Base-by-base conservation (phyloP, 2,888 invertebrate genomes). In the Philhelius pedissequus region DNA sequence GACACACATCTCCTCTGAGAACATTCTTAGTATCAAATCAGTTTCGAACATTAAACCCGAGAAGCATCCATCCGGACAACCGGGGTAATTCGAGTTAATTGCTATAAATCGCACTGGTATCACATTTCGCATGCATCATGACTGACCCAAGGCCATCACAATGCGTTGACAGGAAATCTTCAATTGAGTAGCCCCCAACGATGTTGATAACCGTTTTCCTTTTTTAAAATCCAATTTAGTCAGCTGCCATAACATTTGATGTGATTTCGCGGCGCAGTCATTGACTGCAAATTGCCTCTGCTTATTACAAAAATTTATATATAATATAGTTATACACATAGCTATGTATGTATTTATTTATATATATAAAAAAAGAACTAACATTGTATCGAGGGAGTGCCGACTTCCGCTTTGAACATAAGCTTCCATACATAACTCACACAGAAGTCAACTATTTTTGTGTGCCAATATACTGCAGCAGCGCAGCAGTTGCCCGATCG, bases 331-430 rank as follows among this genome's bases (percentile, higher is more conserved):
- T n/a, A n/a, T n/a, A n/a, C n/a, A n/a, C n/a, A n/a, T n/a, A n/a
- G n/a, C n/a, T n/a, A n/a, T n/a, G n/a, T n/a, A n/a, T n/a, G n/a
- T n/a, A n/a, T n/a, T n/a, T n/a, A n/a, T n/a, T n/a, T 40, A 58
- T 35, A 54, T 25, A 0, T 2, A 71, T 54, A 40, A 32, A 45
- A 38, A 64, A 70, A 40, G 15, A 8, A 32, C 64, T 45, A n/a
- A 76, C 71, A 71, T 75, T 84, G 84, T 80, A 76, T 71, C 56
- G 64, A 80, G 84, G 84, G 84, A 84, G 84, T 84, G 84, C 75
- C 84, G 80, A 84, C 84, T 84, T 84, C 84, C 84, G 84, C 84
- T 84, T 84, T 58, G 43, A 84, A 79, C 70, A 75, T 56, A 79
- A 75, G 79, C 70, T 80, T 84, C 75, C 84, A 80, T 70, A 80